Evolutionary conservation across 2,888 invertebrate species (phyloP), one percentile per base, ranked within the genome.

Genomic region (Epistrophella euchroma): DNA sequence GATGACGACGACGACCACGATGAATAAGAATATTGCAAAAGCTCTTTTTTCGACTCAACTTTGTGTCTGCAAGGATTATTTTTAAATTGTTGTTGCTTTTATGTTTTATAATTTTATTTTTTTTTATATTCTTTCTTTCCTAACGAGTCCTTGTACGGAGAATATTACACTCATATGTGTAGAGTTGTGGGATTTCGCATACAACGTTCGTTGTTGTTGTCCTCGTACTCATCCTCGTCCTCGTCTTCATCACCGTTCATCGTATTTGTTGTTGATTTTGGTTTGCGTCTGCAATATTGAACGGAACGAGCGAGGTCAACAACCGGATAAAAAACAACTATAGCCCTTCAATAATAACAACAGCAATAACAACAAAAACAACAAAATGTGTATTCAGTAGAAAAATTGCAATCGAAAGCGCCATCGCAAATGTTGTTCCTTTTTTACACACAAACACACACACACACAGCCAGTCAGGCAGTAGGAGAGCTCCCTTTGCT

Each of bases 381-480:
- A 80, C 17, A 76, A 25, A 78, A 75, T 70, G 45, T 45, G 68
- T 68, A 50, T 52, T 68, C 40, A 50, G 50, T 40, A 25, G 37
- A 70, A 77, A 80, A 81, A 70, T 73, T 88, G 73, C 78, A 85
- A 86, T 85, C 82, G 76, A 80, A 88, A 80, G 85, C 80, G 85
- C 86, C 77, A 73, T 82, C 73, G 82, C 86, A 81, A 82, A 81
- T 66, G 77, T 74, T 71, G 52, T 78, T 82, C 82, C 74, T 74
- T 82, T 66, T 80, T 78, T 79, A 17, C 45, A 52, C 72, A 80
- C 74, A 45, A 17, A 78, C 71, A 60, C 37, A 55, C 22, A 64
- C 17, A 47, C 7, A 43, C 70, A 47, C 70, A 75, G 50, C 11
- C 37, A 75, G 17, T 28, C 22, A 50, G 50, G 50, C 2, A 22